Evolutionary conservation across 2,888 invertebrate species (phyloP).

Genomic region (Spatulosminthurus flaviceps): DNA sequence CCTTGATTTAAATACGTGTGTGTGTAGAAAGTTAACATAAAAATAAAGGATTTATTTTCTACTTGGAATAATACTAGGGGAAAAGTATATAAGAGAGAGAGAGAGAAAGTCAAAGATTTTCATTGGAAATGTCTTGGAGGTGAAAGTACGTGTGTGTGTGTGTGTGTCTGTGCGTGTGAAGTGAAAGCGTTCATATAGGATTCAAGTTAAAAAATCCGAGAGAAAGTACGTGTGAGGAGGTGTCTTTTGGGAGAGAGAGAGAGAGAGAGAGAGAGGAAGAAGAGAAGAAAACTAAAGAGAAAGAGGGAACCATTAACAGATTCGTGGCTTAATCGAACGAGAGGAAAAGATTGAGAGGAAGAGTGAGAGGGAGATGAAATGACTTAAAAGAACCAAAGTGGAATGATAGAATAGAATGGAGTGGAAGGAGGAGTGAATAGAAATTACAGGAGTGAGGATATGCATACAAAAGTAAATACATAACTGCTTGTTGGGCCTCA

Average conservation of each 20-base stretch:
- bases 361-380: slow-evolving; percentile 22
- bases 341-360: slow-evolving; percentile 18
- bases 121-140: too few species aligned
- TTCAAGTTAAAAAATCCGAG: background rate
- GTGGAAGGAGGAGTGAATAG: slow-evolving; percentile 23
- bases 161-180: too few species aligned
- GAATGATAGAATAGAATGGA: slow-evolving; percentile 30
- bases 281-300: background rate
- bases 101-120: background rate
- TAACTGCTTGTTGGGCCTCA: slow-evolving; percentile 34
- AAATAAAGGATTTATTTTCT: background rate
- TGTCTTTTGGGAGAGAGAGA: background rate
- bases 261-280: background rate
- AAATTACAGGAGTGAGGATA: slow-evolving; percentile 38
- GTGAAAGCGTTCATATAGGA: too few species aligned
- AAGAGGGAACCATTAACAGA: slow-evolving; percentile 35
- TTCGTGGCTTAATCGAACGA: slow-evolving; percentile 43
- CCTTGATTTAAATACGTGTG: background rate
- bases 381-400: slow-evolving; percentile 32
- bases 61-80: too few species aligned
- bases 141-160: too few species aligned
- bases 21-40: background rate
- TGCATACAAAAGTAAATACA: slow-evolving; percentile 38
- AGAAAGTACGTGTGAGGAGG: too few species aligned
- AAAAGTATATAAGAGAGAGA: background rate